These are phyloP conservation scores for Sarcophaga variegata DNA, from an alignment of 2,888 invertebrate species.

Conservation along the genomic window DNA sequence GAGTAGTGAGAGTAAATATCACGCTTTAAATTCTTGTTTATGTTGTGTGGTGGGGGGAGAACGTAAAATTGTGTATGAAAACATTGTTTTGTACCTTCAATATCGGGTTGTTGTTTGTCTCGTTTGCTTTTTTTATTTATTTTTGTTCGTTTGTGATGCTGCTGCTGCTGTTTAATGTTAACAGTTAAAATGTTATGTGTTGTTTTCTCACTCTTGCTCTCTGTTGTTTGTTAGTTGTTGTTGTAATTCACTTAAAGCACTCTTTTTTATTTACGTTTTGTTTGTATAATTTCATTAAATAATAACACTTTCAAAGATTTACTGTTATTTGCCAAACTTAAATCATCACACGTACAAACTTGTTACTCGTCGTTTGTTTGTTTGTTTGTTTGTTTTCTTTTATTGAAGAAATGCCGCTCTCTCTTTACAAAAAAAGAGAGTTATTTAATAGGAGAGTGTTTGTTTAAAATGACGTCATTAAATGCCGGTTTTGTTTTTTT, in stretches of 20 bases:
- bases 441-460: background rate
- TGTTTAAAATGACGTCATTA: conserved; percentile 70
- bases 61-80: background rate
- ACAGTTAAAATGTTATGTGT: background rate
- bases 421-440: background rate
- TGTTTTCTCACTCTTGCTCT: background rate
- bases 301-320: background rate
- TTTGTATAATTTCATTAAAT: background rate
- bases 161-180: background rate
- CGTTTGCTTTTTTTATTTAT: background rate
- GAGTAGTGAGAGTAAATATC: background rate
- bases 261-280: background rate
- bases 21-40: too few species aligned
- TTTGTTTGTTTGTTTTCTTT: background rate
- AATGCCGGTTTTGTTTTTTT: conserved; percentile 67
- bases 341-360: background rate
- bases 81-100: background rate
- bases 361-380: background rate
- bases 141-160: background rate
- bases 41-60: background rate
- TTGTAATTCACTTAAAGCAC: background rate
- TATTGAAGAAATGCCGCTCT: background rate
- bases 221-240: background rate
- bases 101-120: background rate
- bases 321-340: background rate